Base-by-base conservation (phyloP, 92 coral and sea anemone genomes). In the Zoanthus sociatus region DNA sequence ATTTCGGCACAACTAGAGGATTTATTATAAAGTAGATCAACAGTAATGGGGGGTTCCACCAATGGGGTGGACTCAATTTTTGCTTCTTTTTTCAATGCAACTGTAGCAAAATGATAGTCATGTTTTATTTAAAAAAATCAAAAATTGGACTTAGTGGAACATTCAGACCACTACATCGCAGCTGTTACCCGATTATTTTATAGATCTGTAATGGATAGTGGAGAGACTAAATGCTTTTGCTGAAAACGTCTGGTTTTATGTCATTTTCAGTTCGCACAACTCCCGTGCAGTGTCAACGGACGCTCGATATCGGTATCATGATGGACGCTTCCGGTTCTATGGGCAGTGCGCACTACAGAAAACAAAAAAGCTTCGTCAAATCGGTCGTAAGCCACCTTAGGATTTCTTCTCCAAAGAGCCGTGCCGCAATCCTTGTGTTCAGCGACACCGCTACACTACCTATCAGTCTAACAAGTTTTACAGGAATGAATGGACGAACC, bases 311-410 rank as follows among this genome's bases (percentile, higher is more conserved):
- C n/a, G 98, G 98, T 16, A 89, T 94, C 77, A 78, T 94, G 45
- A 87, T 97, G 90, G 99, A 97, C 32, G 93, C 98, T 10, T 97
- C 99, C 8, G 94, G 97, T 5, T 93, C 96, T 87, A 90, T 97
- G 86, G 95, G 98, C 9, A 86, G 75, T 6, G 91, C 86, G 8
- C 93, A 87, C 42, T 97, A 92, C 87, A 87, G 92, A 16, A 92
- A 92, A 78, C 89, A 93, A 78, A 93, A 94, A 86, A 86, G 94
- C 56, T 97, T 96, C 45, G 95, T 95, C 45, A 93, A 95, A 87
- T 90, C 94, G 11, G 89, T 97, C 78, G 90, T 95, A 75, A 83
- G 94, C 30, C 92, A 91, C 70, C 90, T 97, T 16, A 89, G 94
- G n/a, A 87, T 90, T 1, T 90, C 96, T 11, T 96, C 99, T 0